Base-by-base conservation (phyloP, 1,140 invertebrate genomes). In the Brachionus plicatilis region DNA sequence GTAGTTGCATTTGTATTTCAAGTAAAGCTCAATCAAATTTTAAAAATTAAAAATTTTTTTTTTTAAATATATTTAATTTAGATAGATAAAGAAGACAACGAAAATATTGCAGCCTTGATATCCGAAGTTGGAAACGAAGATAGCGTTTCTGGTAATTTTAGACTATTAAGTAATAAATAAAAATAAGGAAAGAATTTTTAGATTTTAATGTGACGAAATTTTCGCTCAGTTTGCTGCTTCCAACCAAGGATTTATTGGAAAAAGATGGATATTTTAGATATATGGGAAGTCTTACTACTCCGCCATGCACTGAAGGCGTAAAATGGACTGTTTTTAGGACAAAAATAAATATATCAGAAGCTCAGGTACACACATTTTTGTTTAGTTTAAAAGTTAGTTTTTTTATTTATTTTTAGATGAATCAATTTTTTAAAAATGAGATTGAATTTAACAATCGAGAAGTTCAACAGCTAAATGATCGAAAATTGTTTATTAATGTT, bases 201-300 rank as follows among this genome's bases (percentile, higher is more conserved):
- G 72, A 76, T 50, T 76, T 29, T 11, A 45, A 29, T 53, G n/a
- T 20, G 20, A 50, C 27, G 8, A 29, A 43, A 65, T 65, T 82
- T 47, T 65, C 50, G 11, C 14, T 82, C 2, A 68, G 11, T 2
- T 82, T 53, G 12, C 24, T 82, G 0, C 7, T 82, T 11, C 79
- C 79, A 3, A 24, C 12, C 11, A n/a, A 14, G 17, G 79, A 65
- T 37, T 8, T 14, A 5, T 27, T 82, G 17, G 24, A 60, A 41
- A 20, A 9, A 6, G 37, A 45, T 9, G 37, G 37, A 12, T 90
- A 88, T 84, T 94, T 93, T 87, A 87, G 93, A 1, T 97, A 97
- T 88, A 91, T 92, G 47, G 96, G 96, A 0, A 96, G 95, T 2
- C 88, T 97, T 53, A 97, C 96, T 0, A 97, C 95, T 3, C 96